phyloP scores from a whole-genome alignment of 53 echinoderm and acorn worm genomes.

The Glandiceps talaboti region DNA sequence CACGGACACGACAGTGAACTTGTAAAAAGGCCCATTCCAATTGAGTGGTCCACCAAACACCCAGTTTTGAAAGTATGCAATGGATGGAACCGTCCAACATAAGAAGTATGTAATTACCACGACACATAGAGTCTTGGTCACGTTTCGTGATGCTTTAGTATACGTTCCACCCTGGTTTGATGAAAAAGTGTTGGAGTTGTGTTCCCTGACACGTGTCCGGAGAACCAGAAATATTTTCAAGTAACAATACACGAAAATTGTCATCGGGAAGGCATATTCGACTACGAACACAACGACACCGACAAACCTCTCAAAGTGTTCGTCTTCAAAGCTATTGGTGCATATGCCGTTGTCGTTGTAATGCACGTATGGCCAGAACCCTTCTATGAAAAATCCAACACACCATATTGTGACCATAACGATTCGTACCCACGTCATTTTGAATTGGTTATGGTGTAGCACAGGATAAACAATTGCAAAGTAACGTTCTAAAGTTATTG shows the following conservation, averaged over 20 bases:
- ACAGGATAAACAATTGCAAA: constrained; percentile 58
- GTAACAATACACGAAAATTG: constrained; percentile 59
- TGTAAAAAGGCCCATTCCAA: constrained; percentile 52
- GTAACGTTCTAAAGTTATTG: constrained; percentile 75
- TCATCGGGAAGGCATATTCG: constrained; percentile 60
- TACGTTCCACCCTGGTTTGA: not conserved
- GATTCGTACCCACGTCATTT: constrained; percentile 27
- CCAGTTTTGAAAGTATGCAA: constrained; percentile 53
- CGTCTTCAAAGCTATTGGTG: constrained; percentile 33
- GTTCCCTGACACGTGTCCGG: constrained; percentile 19
- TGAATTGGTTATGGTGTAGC: constrained; percentile 41
- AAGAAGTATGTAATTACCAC: constrained; percentile 64
- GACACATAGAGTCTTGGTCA: constrained; percentile 58
- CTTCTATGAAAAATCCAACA: constrained; percentile 58
- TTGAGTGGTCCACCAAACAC: constrained; percentile 70
- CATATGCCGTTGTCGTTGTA: constrained; percentile 23
- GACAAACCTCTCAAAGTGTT: constrained; percentile 28
- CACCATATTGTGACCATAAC: constrained; percentile 26
- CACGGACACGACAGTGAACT: constrained; percentile 57
- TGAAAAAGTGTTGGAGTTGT: constrained; percentile 12
- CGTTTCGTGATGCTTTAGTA: constrained; percentile 42
- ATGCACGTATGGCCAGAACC: constrained; percentile 66
- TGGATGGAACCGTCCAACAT: constrained; percentile 72
- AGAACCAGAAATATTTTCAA: constrained; percentile 53
- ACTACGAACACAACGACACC: constrained; percentile 70